phyloP scores from a whole-genome alignment of 1,140 invertebrate species.

The Drosophila kurseongensis region DNA sequence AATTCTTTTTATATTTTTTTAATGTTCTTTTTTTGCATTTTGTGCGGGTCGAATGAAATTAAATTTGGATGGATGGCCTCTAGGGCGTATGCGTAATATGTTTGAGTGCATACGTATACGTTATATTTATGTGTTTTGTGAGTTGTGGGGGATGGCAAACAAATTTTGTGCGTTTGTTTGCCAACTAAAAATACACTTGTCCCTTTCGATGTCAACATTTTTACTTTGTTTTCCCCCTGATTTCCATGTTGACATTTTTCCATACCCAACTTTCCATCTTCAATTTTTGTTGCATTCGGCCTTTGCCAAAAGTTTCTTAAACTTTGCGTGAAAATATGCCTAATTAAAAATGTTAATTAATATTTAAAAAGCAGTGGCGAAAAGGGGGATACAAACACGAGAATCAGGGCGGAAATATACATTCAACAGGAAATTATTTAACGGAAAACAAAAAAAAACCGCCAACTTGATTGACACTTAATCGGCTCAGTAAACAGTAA shows the following conservation, averaged over 20 bases:
- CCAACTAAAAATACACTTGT: constrained; percentile 43
- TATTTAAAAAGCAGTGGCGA: constrained; percentile 15
- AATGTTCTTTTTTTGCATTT: constrained; percentile 28
- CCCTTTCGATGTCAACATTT: constrained; percentile 19
- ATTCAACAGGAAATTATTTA: constrained; percentile 20
- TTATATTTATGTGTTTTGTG: constrained; percentile 8
- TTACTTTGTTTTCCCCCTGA: constrained; percentile 7
- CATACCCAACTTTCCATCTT: neutral
- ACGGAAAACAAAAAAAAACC: constrained; percentile 2
- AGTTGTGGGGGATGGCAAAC: neutral
- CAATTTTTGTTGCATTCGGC: neutral
- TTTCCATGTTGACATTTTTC: constrained; percentile 4
- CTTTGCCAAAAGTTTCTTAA: constrained; percentile 26
- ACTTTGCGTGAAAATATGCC: constrained; percentile 31
- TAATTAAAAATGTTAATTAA: constrained; percentile 44
- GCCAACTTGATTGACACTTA: constrained; percentile 42
- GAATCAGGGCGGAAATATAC: neutral
- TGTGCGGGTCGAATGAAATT: constrained; percentile 52
- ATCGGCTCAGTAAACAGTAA: constrained; percentile 39
- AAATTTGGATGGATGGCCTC: constrained; percentile 59
- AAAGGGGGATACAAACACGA: neutral
- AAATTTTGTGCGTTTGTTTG: constrained; percentile 19
- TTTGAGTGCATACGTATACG: constrained; percentile 18
- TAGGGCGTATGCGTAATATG: constrained; percentile 64
- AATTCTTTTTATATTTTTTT: constrained; percentile 17